Percentiles rank a stretch among this genome's conserved stretches.
These are phyloP conservation scores for Calliphora vomitoria DNA, from an alignment of 2,888 invertebrate species.

Conservation along the genomic window DNA sequence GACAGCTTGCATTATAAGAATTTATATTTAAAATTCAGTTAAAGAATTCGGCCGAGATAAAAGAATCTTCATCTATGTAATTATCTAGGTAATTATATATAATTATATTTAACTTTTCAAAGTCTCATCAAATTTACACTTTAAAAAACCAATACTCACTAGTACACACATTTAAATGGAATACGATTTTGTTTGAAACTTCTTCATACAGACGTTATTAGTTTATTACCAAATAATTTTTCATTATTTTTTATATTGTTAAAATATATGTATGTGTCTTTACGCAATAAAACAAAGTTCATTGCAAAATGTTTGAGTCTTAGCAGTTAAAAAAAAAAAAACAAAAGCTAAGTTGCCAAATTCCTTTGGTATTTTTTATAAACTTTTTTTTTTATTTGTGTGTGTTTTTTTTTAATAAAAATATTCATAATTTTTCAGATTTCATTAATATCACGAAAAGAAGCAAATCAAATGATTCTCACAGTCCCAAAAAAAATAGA, in stretches of 20 bases:
- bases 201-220: background rate
- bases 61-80: background rate
- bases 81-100: background rate
- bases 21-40: background rate
- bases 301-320: constrained; percentile 41
- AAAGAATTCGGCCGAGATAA: background rate
- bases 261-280: constrained; percentile 17
- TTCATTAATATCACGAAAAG: constrained; percentile 69
- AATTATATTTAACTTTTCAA: constrained; percentile 1
- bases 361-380: constrained; percentile 52
- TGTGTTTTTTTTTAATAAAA: constrained; percentile 42
- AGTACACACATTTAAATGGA: constrained; percentile 3
- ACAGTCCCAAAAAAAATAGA: constrained; percentile 52
- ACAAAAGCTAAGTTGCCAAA: constrained; percentile 51
- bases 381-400: constrained; percentile 5
- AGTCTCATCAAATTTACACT: constrained; percentile 7
- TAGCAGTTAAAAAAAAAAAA: background rate
- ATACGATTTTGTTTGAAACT: constrained; percentile 9
- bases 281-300: constrained; percentile 53
- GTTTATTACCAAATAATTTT: constrained; percentile 17
- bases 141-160: background rate
- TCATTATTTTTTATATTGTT: constrained; percentile 16
- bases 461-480: constrained; percentile 66
- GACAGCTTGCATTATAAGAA: background rate
- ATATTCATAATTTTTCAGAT: constrained; percentile 67